Base-by-base conservation (phyloP, 2,797 vertebrate genomes). In the Brachymystax lenok region DNA sequence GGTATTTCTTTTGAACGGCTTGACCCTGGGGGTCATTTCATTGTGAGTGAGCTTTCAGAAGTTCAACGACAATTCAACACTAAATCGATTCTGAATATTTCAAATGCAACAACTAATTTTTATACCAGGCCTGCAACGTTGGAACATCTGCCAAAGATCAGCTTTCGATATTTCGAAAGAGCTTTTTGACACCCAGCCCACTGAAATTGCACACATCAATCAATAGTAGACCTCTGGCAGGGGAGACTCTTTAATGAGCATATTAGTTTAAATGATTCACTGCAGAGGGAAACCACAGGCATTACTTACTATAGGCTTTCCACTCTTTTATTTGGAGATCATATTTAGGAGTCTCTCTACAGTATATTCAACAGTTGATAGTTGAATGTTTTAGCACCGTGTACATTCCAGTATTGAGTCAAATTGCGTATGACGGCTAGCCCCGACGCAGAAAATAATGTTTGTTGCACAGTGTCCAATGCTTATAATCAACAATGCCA, bases 401-500 rank as follows among this genome's bases (percentile, higher is more conserved):
- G 21, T 27, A 63, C 59, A n/a, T 24, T 24, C 21, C 21, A 4
- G 10, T 24, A 63, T 24, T 13, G n/a, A 63, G 27, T 17, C 64
- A 67, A 67, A 28, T 17, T 17, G 2, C 33, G 14, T n/a, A 19
- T 67, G 5, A 67, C 33, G 28, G 27, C 64, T 17, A 8, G 66
- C 27, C 7, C 27, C 19, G 27, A 17, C 2, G 27, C 16, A 66
- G 64, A 28, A 46, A 28, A 33, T 17, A 5, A 5, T 1, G 2
- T 28, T 27, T 5, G 73, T 77, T 72, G 67, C 74, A 7, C 27
- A 24, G 21, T 63, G 27, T n/a, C 16, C 66, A 56, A 71, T 28
- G 17, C 73, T 82, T 46, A 75, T 79, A 67, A 28, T 66, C 14
- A 66, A 0, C 68, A 14, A 13, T 54, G 59, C 77, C 79, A 33